These are phyloP conservation scores for Myiotriccus ornatus DNA, from an alignment of 2,797 vertebrate genomes.

Conservation along the genomic window DNA sequence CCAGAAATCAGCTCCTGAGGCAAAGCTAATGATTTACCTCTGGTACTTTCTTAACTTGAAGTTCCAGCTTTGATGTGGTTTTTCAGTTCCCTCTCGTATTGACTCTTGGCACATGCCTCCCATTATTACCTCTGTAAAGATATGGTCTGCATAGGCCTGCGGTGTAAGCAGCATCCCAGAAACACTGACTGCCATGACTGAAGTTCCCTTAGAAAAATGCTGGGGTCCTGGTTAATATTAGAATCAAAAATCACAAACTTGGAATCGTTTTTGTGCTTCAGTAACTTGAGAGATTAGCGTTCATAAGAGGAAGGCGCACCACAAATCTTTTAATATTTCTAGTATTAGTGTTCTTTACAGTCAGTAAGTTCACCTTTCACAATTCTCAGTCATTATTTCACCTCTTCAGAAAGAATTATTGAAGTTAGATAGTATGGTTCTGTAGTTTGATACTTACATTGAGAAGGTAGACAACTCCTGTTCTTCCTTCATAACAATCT, in stretches of 20 bases:
- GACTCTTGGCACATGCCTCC: not conserved
- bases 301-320: not conserved
- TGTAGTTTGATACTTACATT: not conserved
- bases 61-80: not conserved
- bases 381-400: not conserved
- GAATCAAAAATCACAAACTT: not conserved
- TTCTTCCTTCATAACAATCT: not conserved
- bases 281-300: not conserved
- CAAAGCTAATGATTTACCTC: not conserved
- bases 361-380: constrained; percentile 12
- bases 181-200: not conserved
- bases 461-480: not conserved
- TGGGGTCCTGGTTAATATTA: not conserved
- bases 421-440: not conserved
- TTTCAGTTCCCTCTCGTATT: not conserved
- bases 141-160: not conserved
- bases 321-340: not conserved
- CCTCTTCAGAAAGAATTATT: constrained; percentile 6
- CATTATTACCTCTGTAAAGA: not conserved
- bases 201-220: not conserved
- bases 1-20: not conserved
- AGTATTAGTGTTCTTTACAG: constrained; percentile 24
- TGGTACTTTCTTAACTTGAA: not conserved
- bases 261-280: not conserved
- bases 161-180: not conserved